These are phyloP conservation scores for Drosophila subpulchrella DNA, from an alignment of 1,140 invertebrate genomes.

Conservation along the genomic window DNA sequence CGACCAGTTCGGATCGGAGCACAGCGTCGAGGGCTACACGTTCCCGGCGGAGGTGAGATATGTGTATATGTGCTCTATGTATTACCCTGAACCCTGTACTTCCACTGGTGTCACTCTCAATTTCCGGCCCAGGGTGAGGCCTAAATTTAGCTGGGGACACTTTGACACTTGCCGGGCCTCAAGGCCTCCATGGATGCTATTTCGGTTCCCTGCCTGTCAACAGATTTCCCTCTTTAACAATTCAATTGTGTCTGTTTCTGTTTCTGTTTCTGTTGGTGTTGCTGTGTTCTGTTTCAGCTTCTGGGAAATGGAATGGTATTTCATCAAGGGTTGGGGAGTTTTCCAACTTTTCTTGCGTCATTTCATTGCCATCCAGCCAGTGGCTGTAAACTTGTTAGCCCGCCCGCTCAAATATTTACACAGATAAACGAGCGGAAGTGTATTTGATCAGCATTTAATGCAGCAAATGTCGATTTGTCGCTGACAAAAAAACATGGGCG, in stretches of 20 bases:
- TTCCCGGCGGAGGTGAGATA: slow-evolving; percentile 95
- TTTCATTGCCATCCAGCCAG: slow-evolving; percentile 46
- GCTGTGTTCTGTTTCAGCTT: not conserved
- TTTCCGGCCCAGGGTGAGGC: slow-evolving; percentile 21
- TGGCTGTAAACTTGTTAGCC: slow-evolving; percentile 66
- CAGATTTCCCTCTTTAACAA: slow-evolving; percentile 66
- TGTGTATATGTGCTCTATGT: not conserved
- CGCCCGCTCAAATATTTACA: slow-evolving; percentile 72
- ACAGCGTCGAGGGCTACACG: slow-evolving; percentile 94
- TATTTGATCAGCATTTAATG: slow-evolving; percentile 78
- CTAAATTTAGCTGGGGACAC: slow-evolving; percentile 44
- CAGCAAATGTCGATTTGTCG: slow-evolving; percentile 75
- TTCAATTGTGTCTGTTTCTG: slow-evolving; percentile 54
- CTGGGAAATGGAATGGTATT: not conserved
- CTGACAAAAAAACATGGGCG: slow-evolving; percentile 8
- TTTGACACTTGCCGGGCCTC: slow-evolving; percentile 50
- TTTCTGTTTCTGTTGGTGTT: not conserved
- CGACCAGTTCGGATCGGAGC: slow-evolving; percentile 95
- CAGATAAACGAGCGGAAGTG: slow-evolving; percentile 80
- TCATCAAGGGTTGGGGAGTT: slow-evolving; percentile 12
- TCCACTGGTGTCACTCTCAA: slow-evolving; percentile 34
- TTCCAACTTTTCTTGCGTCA: slow-evolving; percentile 56
- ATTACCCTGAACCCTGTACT: not conserved
- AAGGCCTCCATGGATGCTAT: slow-evolving; percentile 21
- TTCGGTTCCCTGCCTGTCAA: slow-evolving; percentile 47